Evolutionary conservation across 2,113 vertebrate genomes (phyloP).

Genomic region (Strix aluco): DNA sequence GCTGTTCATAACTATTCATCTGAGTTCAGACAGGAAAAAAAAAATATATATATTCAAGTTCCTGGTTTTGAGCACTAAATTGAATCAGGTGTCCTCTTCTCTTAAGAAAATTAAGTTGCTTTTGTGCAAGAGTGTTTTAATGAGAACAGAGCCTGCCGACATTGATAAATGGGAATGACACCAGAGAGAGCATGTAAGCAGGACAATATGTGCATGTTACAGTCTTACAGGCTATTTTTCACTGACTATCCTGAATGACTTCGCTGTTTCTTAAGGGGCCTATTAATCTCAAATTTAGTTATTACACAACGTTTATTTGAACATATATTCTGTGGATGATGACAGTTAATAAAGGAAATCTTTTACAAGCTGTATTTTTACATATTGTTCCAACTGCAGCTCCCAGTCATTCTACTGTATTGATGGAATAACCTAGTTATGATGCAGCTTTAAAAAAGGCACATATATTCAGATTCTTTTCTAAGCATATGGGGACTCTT

Average conservation of each 20-base stretch:
- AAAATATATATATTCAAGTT: constrained; percentile 80
- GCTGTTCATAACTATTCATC: constrained; percentile 82
- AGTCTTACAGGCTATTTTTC: constrained; percentile 90
- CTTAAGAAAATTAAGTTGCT: constrained; percentile 99
- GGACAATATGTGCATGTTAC: constrained; percentile 90
- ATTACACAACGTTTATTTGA: constrained; percentile 97
- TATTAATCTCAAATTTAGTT: constrained; percentile 93
- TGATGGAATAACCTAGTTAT: constrained; percentile 80
- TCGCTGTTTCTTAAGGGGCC: constrained; percentile 84
- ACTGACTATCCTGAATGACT: constrained; percentile 84
- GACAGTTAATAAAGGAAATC: constrained; percentile 96
- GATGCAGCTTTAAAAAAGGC: constrained; percentile 63
- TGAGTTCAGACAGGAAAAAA: constrained; percentile 67
- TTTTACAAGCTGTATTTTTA: constrained; percentile 91
- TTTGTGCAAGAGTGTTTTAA: constrained; percentile 91
- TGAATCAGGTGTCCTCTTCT: constrained; percentile 99
- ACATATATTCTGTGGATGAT: constrained; percentile 93
- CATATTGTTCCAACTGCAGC: constrained; percentile 81
- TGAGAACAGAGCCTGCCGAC: constrained; percentile 89
- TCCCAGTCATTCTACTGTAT: constrained; percentile 78
- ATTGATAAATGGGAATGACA: constrained; percentile 94
- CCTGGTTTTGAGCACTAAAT: constrained; percentile 84
- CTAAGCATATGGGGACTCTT: constrained; percentile 77
- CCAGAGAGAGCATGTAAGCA: constrained; percentile 82
- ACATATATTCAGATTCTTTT: constrained; percentile 83